Evolutionary conservation across 2,888 invertebrate species (phyloP), one percentile per base, ranked within the genome.

Genomic region (Eilema caniola): DNA sequence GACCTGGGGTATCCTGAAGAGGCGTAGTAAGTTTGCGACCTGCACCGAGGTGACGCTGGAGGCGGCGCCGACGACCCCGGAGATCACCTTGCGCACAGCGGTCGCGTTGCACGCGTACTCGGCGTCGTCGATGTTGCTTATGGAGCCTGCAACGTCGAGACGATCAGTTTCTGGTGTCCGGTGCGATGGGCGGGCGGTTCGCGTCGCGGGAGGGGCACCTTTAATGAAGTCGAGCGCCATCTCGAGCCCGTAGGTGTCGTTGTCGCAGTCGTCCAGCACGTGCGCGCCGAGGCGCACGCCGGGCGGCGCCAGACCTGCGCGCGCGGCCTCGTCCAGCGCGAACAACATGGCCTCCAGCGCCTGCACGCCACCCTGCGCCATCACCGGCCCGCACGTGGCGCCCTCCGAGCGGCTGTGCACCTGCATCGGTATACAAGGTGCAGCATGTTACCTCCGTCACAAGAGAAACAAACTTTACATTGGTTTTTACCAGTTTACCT

Each of bases 41-140:
- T 99, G 99, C 86, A 99, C 99, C 61, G 99, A 99, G 67, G 99
- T 99, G 81, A 99, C 99, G 85, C 98, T 98, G 75, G 98, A 99
- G 4, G 94, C 93, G 24, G 94, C 94, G 56, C 94, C 94, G 64
- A 94, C 93, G 70, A 94, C 94, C 28, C 94, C 92, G 5, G 90
- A 90, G 79, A 92, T 91, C 65, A 98, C 90, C 75, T 92, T 89
- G 64, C 92, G 86, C 69, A 89, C 88, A 14, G 89, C 89, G 0
- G 97, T 97, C 88, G 98, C 98, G 89, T 97, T 97, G 94, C 98
- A 98, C 86, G 97, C 97, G 90, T 97, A 97, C 90, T 98, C 98
- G 11, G 97, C 98, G 75, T 98, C 98, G 85, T 98, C 98, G 79
- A 99, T 98, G 93, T 98, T 98, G 91, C 98, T 98, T 86, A 99